phyloP scores from a whole-genome alignment of 2,113 vertebrate species.

The Lamprologus speciosus region DNA sequence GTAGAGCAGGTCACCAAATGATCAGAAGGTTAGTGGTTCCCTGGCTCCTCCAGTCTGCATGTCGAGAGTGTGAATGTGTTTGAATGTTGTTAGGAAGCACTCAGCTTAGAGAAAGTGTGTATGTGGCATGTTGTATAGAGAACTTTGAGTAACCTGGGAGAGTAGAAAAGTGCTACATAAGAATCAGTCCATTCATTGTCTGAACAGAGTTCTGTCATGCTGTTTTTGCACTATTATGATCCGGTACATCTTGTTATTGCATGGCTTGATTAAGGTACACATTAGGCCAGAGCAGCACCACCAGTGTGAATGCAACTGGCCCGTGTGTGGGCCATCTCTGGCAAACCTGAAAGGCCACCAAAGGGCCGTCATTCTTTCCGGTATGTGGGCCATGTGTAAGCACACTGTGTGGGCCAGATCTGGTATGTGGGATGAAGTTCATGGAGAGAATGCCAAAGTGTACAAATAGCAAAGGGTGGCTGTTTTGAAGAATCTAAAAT shows the following conservation, averaged over 20 bases:
- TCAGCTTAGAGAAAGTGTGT: background rate
- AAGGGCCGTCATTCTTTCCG: background rate
- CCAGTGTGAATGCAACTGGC: accelerated
- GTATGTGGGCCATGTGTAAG: background rate
- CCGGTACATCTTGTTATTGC: accelerated
- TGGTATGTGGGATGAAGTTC: background rate
- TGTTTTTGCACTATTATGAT: accelerated
- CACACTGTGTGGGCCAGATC: accelerated
- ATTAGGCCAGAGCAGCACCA: background rate
- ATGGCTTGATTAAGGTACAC: background rate
- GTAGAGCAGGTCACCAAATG: accelerated
- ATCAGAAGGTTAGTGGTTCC: accelerated
- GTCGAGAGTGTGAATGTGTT: accelerated
- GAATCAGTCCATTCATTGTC: background rate
- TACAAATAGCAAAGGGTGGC: background rate
- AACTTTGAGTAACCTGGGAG: background rate
- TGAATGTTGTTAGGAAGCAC: background rate
- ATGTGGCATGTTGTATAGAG: background rate
- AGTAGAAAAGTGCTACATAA: background rate
- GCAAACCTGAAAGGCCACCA: background rate
- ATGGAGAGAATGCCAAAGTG: background rate
- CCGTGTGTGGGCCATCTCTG: background rate
- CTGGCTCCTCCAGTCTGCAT: background rate
- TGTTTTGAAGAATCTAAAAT: background rate
- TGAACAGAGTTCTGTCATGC: accelerated